Conservation (phyloP, 2,888 invertebrate species). For the Sarcophaga subvicina region DNA sequence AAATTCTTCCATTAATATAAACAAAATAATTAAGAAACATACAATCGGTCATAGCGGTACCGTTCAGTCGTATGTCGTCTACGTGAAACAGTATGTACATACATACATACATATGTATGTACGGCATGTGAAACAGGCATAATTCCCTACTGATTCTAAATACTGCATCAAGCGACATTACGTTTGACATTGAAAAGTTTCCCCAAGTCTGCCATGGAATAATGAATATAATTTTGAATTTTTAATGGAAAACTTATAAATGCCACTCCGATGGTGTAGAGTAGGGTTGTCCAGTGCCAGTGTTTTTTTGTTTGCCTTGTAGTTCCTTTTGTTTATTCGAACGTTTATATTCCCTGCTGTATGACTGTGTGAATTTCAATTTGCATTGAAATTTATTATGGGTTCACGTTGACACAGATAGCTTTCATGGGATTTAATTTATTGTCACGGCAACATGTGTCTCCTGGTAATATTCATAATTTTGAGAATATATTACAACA, state of each 20-base stretch:
- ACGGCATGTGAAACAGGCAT: no score
- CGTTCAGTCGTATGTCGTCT: not conserved
- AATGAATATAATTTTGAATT: not conserved
- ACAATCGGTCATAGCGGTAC: conserved; percentile 2
- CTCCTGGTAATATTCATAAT: conserved; percentile 36
- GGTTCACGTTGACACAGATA: conserved; percentile 38
- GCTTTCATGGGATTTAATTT: conserved; percentile 40
- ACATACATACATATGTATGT: no score
- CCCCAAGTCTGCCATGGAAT: not conserved
- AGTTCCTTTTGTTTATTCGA: not conserved
- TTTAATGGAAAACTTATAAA: not conserved
- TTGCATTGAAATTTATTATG: conserved; percentile 49
- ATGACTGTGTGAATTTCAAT: conserved; percentile 33
- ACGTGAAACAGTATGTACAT: no score
- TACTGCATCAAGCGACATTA: no score
- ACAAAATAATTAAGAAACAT: conserved; percentile 6
- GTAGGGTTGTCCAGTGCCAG: not conserved
- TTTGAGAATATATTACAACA: conserved; percentile 38
- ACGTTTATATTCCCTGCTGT: conserved; percentile 5
- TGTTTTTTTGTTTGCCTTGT: not conserved
- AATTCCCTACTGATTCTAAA: no score
- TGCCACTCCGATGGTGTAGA: not conserved
- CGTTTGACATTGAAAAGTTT: no score
- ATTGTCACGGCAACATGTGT: conserved; percentile 37
- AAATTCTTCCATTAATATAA: conserved; percentile 7